A percentile compares a stretch with the other conserved stretches of the same genome.
These are phyloP conservation scores for Nansenia antarctica DNA, from an alignment of 2,113 vertebrate species.

Conservation along the genomic window DNA sequence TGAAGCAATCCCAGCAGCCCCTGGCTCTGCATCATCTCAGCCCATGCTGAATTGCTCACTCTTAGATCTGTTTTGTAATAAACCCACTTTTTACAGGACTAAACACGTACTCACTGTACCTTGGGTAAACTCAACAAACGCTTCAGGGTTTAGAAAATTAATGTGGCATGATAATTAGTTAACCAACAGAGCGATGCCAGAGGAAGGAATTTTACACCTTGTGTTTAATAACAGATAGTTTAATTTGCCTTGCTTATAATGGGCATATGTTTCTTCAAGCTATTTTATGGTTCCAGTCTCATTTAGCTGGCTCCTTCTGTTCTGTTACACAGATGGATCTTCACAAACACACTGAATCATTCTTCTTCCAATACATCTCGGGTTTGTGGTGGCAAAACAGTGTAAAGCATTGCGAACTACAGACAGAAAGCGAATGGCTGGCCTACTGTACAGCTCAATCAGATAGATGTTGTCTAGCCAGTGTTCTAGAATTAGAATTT, in stretches of 20 bases:
- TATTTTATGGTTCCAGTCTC: slow-evolving; percentile 39
- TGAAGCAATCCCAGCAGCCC: slow-evolving; percentile 58
- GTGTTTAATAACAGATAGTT: slow-evolving; percentile 64
- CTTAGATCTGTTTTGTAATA: slow-evolving; percentile 57
- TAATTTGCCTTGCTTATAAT: slow-evolving; percentile 57
- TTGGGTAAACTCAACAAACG: slow-evolving; percentile 63
- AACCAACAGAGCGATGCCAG: slow-evolving; percentile 57
- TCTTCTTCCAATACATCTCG: background rate
- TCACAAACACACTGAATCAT: slow-evolving; percentile 11
- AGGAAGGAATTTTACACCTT: slow-evolving; percentile 68
- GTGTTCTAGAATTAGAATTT: background rate
- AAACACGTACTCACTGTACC: slow-evolving; percentile 49
- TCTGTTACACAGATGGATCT: slow-evolving; percentile 29
- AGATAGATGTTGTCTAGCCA: background rate
- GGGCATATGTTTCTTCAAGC: slow-evolving; percentile 51
- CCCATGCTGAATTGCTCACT: slow-evolving; percentile 38
- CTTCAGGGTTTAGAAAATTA: slow-evolving; percentile 64
- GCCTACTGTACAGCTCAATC: background rate
- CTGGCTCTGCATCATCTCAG: slow-evolving; percentile 30
- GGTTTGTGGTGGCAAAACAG: slow-evolving; percentile 12
- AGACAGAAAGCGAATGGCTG: background rate
- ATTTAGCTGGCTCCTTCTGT: slow-evolving; percentile 25
- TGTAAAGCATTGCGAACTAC: background rate
- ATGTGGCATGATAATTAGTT: slow-evolving; percentile 73
- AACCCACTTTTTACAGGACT: slow-evolving; percentile 50